These are phyloP conservation scores for Campylomormyrus numenius DNA, from an alignment of 2,113 vertebrate genomes.

Conservation along the genomic window DNA sequence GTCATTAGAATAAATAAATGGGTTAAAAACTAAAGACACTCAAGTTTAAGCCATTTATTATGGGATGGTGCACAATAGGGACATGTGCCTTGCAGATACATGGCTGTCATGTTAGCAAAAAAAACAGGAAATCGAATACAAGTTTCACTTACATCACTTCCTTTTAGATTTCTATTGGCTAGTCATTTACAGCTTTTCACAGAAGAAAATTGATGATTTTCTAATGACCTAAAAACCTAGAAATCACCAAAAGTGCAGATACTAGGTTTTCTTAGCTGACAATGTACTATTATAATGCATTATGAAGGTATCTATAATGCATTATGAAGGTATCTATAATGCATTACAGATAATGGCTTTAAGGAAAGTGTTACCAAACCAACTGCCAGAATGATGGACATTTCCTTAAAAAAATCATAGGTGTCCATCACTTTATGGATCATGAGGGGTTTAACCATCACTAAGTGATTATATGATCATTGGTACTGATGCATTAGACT, in stretches of 20 bases:
- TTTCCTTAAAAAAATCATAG: background rate
- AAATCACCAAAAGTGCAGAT: background rate
- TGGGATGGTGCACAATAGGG: background rate
- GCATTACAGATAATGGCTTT: background rate
- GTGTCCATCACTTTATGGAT: background rate
- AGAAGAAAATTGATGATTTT: background rate
- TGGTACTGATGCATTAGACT: background rate
- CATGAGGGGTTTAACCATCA: background rate
- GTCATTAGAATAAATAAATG: background rate
- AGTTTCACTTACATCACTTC: background rate
- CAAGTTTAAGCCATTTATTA: background rate
- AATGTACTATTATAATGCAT: background rate
- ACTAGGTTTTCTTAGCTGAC: background rate
- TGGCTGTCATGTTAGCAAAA: background rate
- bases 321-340: background rate
- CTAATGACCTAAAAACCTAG: background rate
- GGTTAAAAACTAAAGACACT: background rate
- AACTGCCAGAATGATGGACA: background rate
- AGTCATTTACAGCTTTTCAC: background rate
- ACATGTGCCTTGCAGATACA: background rate
- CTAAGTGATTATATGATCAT: background rate
- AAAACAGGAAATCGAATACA: background rate
- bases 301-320: background rate
- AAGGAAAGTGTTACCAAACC: background rate
- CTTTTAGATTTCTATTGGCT: background rate